Conservation (phyloP, 2,797 vertebrate genomes). For the Muscicapa comitata region DNA sequence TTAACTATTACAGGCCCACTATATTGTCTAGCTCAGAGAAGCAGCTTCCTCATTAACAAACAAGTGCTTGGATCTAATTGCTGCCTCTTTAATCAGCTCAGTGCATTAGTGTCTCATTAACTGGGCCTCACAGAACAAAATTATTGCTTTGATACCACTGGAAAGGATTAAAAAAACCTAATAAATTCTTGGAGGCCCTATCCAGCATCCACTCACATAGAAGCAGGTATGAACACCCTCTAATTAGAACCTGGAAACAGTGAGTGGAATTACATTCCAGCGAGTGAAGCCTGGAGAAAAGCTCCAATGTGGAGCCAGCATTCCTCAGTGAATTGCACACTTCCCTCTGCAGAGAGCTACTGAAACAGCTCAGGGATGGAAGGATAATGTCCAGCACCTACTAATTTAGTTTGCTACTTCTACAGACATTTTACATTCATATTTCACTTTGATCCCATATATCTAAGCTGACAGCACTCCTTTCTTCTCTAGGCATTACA, state of each 20-base stretch:
- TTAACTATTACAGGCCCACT: constrained; percentile 47
- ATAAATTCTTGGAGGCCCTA: background rate
- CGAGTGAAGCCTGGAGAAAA: fast-evolving
- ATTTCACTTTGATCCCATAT: background rate
- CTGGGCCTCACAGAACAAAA: background rate
- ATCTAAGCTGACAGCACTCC: background rate
- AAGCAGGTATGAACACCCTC: background rate
- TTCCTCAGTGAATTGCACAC: background rate
- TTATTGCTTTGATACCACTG: background rate
- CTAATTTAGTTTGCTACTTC: background rate
- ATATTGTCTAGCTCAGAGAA: background rate
- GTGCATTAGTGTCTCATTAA: background rate
- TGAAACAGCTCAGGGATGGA: background rate
- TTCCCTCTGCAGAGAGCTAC: background rate
- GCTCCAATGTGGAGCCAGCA: background rate
- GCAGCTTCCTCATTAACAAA: background rate
- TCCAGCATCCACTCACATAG: background rate
- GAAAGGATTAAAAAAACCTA: background rate
- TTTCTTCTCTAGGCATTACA: background rate
- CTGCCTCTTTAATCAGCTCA: background rate
- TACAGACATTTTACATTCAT: background rate
- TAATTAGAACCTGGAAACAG: background rate
- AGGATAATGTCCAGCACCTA: background rate
- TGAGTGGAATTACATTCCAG: background rate
- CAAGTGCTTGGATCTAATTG: background rate